These are phyloP conservation scores for Arothron firmamentum DNA, from an alignment of 2,113 vertebrate species.

Conservation along the genomic window DNA sequence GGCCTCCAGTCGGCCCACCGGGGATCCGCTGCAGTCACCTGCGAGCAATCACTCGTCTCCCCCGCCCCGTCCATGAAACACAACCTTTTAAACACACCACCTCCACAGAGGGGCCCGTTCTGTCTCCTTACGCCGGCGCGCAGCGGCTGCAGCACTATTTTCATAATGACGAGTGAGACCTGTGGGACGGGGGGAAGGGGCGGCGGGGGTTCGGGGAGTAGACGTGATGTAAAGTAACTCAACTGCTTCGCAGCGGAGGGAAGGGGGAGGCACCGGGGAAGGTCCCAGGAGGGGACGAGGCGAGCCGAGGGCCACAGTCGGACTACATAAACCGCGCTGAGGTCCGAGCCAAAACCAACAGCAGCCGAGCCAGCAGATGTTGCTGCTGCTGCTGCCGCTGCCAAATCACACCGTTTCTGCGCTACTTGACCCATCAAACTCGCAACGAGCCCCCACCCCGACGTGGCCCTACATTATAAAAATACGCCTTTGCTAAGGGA, in stretches of 20 bases:
- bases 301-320: slow-evolving; percentile 43
- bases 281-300: slow-evolving; percentile 20
- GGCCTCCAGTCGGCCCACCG: slow-evolving; percentile 3
- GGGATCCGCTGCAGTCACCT: slow-evolving; percentile 49
- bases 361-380: slow-evolving; percentile 42
- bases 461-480: no score
- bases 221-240: slow-evolving; percentile 72
- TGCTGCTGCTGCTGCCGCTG: slow-evolving; percentile 48
- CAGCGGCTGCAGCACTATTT: slow-evolving; percentile 60
- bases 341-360: slow-evolving; percentile 61
- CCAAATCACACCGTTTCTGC: slow-evolving; percentile 44
- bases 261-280: neutral
- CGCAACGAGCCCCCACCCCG: neutral
- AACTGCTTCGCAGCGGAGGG: slow-evolving; percentile 60
- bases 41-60: slow-evolving; percentile 59
- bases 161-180: slow-evolving; percentile 66
- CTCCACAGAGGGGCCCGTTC: slow-evolving; percentile 59
- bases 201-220: slow-evolving; percentile 48
- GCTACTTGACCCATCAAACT: slow-evolving; percentile 29
- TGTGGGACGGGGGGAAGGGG: slow-evolving; percentile 33
- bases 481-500: no score
- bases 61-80: slow-evolving; percentile 31
- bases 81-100: slow-evolving; percentile 21
- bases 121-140: slow-evolving; percentile 49
- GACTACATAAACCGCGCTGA: slow-evolving; percentile 50